phyloP scores from a whole-genome alignment of 2,888 invertebrate genomes.

The Lepeophtheirus nordmannii region DNA sequence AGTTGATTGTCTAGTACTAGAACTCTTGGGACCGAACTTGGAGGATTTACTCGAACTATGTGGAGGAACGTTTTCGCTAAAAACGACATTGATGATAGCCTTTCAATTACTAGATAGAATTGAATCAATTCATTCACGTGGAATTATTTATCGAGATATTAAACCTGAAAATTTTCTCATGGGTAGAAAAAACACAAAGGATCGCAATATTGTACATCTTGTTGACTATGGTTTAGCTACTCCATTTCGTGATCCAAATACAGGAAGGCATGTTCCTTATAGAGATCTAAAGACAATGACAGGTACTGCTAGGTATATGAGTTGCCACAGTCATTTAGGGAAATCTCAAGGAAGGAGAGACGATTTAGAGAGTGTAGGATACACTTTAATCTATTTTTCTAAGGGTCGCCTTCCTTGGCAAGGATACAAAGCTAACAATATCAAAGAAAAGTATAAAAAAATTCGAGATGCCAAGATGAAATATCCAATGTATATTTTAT shows the following conservation, averaged over 20 bases:
- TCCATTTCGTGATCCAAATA: conserved; percentile 6
- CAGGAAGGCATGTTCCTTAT: conserved; percentile 22
- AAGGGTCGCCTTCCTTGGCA: conserved; percentile 17
- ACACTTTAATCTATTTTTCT: conserved; percentile 10
- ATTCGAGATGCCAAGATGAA: conserved; percentile 24
- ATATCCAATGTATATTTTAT: conserved; percentile 11
- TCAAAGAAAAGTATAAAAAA: conserved; percentile 23
- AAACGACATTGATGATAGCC: conserved; percentile 41
- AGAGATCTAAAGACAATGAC: conserved; percentile 22
- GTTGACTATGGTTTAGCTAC: conserved; percentile 24
- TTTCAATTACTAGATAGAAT: conserved; percentile 32
- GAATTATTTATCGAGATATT: conserved; percentile 21
- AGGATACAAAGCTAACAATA: conserved; percentile 15
- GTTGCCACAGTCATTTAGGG: conserved; percentile 17
- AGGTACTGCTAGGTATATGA: conserved; percentile 23
- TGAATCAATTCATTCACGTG: conserved; percentile 19
- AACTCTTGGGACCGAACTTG: conserved; percentile 40
- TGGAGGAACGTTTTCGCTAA: conserved; percentile 40
- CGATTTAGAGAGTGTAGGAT: conserved; percentile 19
- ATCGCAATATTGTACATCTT: conserved; percentile 23
- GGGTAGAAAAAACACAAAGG: conserved; percentile 6
- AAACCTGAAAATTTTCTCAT: conserved; percentile 25
- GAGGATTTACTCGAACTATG: conserved; percentile 42
- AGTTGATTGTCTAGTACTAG: conserved; percentile 41
- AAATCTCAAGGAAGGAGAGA: conserved; percentile 19